Evolutionary conservation across 1,140 invertebrate genomes (phyloP).

Genomic region (Orchestia grillus): DNA sequence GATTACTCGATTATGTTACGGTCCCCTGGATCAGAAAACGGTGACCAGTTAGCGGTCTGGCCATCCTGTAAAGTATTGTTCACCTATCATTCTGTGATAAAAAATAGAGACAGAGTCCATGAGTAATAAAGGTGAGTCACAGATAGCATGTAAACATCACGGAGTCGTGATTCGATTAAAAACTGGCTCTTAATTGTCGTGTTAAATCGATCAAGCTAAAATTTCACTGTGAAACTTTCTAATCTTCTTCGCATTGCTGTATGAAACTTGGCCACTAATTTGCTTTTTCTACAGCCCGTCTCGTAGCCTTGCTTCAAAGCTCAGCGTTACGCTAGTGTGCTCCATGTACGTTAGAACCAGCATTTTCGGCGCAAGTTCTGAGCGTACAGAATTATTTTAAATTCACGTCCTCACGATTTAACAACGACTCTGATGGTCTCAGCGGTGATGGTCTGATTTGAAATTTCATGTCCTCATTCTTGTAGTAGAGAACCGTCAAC

Average conservation of each 20-base stretch:
- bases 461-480: no score
- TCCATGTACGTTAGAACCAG: background rate
- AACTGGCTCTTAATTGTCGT: background rate
- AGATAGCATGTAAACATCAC: background rate
- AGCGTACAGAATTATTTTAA: background rate
- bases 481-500: background rate
- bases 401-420: background rate
- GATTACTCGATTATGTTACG: background rate
- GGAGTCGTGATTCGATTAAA: background rate
- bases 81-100: background rate
- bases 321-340: background rate
- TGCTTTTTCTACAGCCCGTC: background rate
- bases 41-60: background rate
- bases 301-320: background rate
- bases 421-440: no score
- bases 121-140: background rate
- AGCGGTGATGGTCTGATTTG: no score
- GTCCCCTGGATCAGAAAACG: background rate
- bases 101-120: background rate
- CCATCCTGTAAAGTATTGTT: background rate
- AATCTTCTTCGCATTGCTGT: background rate
- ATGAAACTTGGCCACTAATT: background rate
- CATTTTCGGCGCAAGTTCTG: background rate
- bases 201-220: background rate
- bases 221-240: background rate